A percentile compares a stretch with the other conserved stretches of the same genome.
Evolutionary conservation across 1,140 invertebrate genomes (phyloP).

Genomic region (Amyelois transitella): DNA sequence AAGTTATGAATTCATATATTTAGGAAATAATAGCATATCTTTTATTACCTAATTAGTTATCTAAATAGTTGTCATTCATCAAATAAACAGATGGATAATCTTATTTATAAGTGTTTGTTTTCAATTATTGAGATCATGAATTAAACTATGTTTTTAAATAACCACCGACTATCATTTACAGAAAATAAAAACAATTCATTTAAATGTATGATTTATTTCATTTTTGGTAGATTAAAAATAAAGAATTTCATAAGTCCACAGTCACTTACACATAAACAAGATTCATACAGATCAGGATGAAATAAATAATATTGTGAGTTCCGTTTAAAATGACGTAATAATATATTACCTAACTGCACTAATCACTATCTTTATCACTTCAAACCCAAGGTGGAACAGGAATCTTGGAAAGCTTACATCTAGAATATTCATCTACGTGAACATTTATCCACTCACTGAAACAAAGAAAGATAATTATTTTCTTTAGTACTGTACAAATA

Average conservation of each 20-base stretch:
- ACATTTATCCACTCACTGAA: slow-evolving; percentile 44
- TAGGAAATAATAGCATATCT: too few species aligned
- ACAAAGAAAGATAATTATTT: slow-evolving; percentile 17
- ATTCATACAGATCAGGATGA: slow-evolving; percentile 70
- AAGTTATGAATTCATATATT: too few species aligned
- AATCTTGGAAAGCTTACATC: slow-evolving; percentile 67
- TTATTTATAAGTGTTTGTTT: too few species aligned
- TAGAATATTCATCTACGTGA: slow-evolving; percentile 61
- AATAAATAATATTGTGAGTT: slow-evolving; percentile 71
- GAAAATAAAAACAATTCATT: slow-evolving; percentile 41
- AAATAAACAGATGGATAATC: too few species aligned
- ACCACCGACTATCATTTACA: not conserved
- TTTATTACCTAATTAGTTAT: too few species aligned
- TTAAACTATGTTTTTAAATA: slow-evolving; percentile 21
- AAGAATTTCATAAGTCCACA: slow-evolving; percentile 65
- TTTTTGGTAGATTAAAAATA: slow-evolving; percentile 73
- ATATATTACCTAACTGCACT: slow-evolving; percentile 66
- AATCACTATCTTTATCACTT: slow-evolving; percentile 70
- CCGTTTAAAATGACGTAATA: slow-evolving; percentile 55
- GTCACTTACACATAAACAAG: slow-evolving; percentile 66
- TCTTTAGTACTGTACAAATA: too few species aligned
- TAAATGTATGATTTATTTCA: slow-evolving; percentile 69
- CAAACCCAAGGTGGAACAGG: slow-evolving; percentile 62
- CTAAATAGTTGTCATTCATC: too few species aligned
- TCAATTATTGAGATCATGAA: slow-evolving; percentile 28